Percentiles rank a stretch among this genome's conserved stretches.
These are phyloP conservation scores for Andrena chrysosceles DNA, from an alignment of 2,888 invertebrate genomes.

Conservation along the genomic window DNA sequence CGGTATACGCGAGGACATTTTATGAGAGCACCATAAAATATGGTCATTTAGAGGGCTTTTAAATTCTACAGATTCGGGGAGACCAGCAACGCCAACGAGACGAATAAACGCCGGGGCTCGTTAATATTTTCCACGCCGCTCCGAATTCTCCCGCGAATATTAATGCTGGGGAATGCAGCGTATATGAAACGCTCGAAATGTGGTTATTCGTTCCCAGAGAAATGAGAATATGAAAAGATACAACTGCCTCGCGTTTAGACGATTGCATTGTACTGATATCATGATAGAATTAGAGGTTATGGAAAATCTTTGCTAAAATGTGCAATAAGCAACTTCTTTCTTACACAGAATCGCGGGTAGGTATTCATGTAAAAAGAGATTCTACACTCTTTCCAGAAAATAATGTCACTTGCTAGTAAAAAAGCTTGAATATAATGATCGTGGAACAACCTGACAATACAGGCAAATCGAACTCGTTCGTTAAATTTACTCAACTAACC, in stretches of 20 bases:
- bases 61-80: background rate
- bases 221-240: background rate
- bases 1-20: background rate
- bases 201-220: conserved; percentile 18
- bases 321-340: no score
- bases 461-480: no score
- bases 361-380: no score
- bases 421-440: no score
- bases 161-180: conserved; percentile 2
- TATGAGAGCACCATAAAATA: background rate
- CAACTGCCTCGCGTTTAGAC: background rate
- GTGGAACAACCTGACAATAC: no score
- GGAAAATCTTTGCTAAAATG: no score
- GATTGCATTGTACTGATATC: no score
- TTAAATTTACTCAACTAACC: no score
- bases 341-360: no score
- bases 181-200: background rate
- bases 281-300: no score
- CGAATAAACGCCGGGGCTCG: background rate
- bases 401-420: no score
- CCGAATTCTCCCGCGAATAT: conserved; percentile 15
- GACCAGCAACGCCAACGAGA: background rate
- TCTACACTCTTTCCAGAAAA: no score
- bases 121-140: conserved; percentile 20
- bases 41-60: background rate